A percentile compares a stretch with the other conserved stretches of the same genome.
These are phyloP conservation scores for Gambelia wislizenii DNA, from an alignment of 2,797 vertebrate genomes.

Conservation along the genomic window DNA sequence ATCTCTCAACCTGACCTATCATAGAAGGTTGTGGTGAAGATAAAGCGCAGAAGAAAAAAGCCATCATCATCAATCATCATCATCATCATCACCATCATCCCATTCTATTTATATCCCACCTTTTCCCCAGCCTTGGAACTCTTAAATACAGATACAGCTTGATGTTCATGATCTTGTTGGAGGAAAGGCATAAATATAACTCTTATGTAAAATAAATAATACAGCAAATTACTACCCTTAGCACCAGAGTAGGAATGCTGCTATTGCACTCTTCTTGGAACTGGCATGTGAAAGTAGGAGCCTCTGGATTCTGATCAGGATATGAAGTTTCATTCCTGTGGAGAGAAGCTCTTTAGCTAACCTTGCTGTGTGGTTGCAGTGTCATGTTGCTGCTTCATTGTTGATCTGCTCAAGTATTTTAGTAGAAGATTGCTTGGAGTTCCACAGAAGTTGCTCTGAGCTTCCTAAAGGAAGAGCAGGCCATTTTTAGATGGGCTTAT, in stretches of 20 bases:
- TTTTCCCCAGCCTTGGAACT: no score
- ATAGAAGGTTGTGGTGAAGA: not conserved
- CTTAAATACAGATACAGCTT: no score
- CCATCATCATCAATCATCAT: not conserved
- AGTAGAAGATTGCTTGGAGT: no score
- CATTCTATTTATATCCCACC: no score
- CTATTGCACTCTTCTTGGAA: not conserved
- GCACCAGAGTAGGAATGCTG: not conserved
- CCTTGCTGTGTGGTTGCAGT: not conserved
- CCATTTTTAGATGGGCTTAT: slow-evolving; percentile 14
- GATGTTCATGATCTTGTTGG: not conserved
- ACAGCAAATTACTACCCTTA: no score
- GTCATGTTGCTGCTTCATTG: not conserved
- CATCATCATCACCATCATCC: no score
- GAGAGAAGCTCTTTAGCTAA: not conserved
- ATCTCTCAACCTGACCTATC: not conserved
- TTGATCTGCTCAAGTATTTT: not conserved
- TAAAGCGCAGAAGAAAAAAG: not conserved
- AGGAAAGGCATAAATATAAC: not conserved
- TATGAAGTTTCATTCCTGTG: not conserved
- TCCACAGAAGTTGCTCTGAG: not conserved
- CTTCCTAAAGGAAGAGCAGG: not conserved
- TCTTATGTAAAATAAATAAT: not conserved
- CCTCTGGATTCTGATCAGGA: not conserved
- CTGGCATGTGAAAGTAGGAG: not conserved